phyloP scores from a whole-genome alignment of 2,888 invertebrate genomes.

The Pomacea canaliculata region DNA sequence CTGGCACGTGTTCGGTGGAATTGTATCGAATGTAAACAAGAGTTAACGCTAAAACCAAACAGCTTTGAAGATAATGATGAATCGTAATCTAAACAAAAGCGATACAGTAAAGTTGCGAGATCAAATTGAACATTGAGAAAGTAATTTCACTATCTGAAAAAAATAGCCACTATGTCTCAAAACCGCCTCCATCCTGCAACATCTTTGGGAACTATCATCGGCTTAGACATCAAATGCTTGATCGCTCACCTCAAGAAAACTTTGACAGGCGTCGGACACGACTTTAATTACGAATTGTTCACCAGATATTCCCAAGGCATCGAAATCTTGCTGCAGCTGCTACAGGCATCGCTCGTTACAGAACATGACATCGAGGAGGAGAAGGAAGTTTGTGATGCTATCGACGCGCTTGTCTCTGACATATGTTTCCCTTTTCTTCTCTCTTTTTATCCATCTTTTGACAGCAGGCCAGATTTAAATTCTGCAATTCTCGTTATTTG shows the following conservation, averaged over 20 bases:
- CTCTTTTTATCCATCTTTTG: slow-evolving; percentile 19
- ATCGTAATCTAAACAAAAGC: too few relatives aligned
- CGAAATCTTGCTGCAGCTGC: slow-evolving; percentile 5
- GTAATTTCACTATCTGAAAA: too few relatives aligned
- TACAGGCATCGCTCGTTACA: neutral
- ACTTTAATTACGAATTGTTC: slow-evolving; percentile 10
- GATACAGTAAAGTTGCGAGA: too few relatives aligned
- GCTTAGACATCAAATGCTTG: too few relatives aligned
- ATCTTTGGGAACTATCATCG: too few relatives aligned
- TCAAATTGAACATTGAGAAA: too few relatives aligned
- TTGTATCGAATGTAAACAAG: neutral
- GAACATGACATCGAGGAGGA: neutral
- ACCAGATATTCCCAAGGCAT: neutral
- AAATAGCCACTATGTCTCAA: too few relatives aligned
- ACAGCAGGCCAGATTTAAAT: slow-evolving; percentile 18
- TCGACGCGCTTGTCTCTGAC: slow-evolving; percentile 15
- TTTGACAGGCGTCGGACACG: too few relatives aligned
- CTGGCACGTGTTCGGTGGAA: neutral
- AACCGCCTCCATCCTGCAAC: too few relatives aligned
- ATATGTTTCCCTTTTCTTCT: slow-evolving; percentile 17
- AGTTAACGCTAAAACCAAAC: neutral
- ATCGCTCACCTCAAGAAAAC: too few relatives aligned
- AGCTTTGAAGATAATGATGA: too few relatives aligned
- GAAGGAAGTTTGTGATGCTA: neutral
- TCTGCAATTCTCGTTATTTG: slow-evolving; percentile 17